Evolutionary conservation across 2,113 vertebrate species (phyloP).

Genomic region (Siniperca knerii): DNA sequence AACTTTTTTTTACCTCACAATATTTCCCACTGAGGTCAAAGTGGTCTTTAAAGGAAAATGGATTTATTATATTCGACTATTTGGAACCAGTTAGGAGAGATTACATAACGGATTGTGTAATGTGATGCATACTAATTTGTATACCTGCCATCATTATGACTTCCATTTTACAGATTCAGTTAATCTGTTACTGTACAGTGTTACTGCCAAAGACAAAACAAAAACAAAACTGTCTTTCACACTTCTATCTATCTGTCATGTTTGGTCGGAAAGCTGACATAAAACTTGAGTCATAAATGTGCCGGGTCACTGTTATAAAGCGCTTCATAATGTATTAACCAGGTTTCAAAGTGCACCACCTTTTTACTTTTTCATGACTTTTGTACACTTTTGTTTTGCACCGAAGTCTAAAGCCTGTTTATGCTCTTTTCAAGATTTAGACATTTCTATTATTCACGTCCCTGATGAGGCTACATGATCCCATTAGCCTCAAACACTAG

Average conservation of each 20-base stretch:
- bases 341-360: slow-evolving; percentile 1
- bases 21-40: background rate
- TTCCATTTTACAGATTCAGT: background rate
- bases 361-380: slow-evolving; percentile 39
- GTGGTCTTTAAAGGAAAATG: background rate
- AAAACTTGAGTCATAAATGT: slow-evolving; percentile 31
- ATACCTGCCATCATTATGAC: background rate
- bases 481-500: slow-evolving; percentile 51
- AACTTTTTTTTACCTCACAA: background rate
- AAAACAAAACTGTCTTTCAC: slow-evolving; percentile 5
- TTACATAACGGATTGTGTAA: background rate
- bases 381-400: slow-evolving; percentile 31
- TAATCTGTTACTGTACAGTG: background rate
- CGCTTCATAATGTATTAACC: slow-evolving; percentile 27
- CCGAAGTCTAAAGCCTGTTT: slow-evolving; percentile 31
- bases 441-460: slow-evolving; percentile 62
- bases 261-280: background rate
- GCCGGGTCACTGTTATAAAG: background rate
- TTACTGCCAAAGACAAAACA: slow-evolving; percentile 5
- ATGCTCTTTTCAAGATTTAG: slow-evolving; percentile 33
- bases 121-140: background rate
- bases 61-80: background rate
- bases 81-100: background rate
- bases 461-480: slow-evolving; percentile 50
- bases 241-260: background rate